phyloP scores from a whole-genome alignment of 2,113 vertebrate species.

The Porphyrio hochstetteri region DNA sequence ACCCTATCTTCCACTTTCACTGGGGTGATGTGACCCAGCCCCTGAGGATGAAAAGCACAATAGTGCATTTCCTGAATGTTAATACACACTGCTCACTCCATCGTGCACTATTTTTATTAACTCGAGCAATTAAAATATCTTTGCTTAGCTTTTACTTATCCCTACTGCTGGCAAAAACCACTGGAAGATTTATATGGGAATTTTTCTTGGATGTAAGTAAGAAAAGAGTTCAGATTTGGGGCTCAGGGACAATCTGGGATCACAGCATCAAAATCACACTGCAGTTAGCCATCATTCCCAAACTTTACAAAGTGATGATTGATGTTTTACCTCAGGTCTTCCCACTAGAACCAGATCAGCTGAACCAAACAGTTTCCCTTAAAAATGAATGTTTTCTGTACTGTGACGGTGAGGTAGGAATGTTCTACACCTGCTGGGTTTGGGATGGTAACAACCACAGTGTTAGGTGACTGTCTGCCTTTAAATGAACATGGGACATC shows the following conservation, averaged over 20 bases:
- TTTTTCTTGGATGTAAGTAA: background rate
- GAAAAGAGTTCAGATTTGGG: background rate
- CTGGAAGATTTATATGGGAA: constrained; percentile 22
- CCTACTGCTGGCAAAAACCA: background rate
- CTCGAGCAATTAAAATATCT: background rate
- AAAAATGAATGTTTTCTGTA: background rate
- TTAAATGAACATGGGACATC: background rate
- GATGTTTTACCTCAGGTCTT: background rate
- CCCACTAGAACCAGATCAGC: background rate
- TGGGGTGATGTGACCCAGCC: background rate
- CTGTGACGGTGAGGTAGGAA: background rate
- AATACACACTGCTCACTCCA: fast-evolving
- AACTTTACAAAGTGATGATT: background rate
- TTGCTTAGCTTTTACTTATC: background rate
- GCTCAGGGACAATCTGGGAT: background rate
- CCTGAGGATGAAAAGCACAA: background rate
- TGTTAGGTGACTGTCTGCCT: fast-evolving
- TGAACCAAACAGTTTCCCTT: background rate
- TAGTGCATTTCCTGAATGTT: background rate
- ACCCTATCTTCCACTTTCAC: background rate
- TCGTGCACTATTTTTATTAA: background rate
- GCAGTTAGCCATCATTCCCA: background rate
- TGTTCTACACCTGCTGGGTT: background rate
- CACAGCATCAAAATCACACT: background rate
- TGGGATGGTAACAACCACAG: background rate